Evolutionary conservation across 2,888 invertebrate species (phyloP), one percentile per base, ranked within the genome.

Genomic region (Caenorhabditis sp.): DNA sequence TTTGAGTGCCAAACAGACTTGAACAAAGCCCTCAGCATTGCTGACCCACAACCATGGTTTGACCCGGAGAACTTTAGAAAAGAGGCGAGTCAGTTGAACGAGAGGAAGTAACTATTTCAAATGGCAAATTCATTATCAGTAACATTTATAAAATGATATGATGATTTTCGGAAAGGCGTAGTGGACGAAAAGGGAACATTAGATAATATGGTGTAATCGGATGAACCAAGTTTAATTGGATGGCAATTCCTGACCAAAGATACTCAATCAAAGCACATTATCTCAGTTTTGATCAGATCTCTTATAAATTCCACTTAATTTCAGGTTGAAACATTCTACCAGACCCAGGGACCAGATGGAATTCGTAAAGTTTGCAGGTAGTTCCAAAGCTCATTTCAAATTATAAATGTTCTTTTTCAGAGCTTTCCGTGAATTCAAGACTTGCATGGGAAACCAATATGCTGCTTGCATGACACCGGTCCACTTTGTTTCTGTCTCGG

Each of bases 361-460:
- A 82, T 85, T 9, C 69, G 83, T 15, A 81, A 72, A 67, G 85
- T 88, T 61, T 88, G 87, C 86, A 85, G 58, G 87, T 87, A 53
- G 44, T 28, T 18, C 53, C 24, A 13, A 20, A 9, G 1, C 22
- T 9, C 6, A 13, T 8, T 37, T 47, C 1, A n/a, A 40, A 3
- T 5, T 6, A 28, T 22, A 28, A 40, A 62, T 24, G 3, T 11
- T 5, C 2, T 22, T 55, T 58, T 79, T 22, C 69, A 88, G 88
- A 69, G 86, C 85, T 44, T 88, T 88, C 80, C 88, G 87, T 13
- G 80, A 82, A 24, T 88, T 87, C 85, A 87, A 86, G 47, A 26
- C 50, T 4, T 88, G 88, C 70, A 80, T 88, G 80, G 82, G 80
- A 0, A 47, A 18, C 9, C 80, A 83, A 56, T 88, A 88, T 56